Percentiles rank a stretch among this genome's conserved stretches.
phyloP scores from a whole-genome alignment of 2,113 vertebrate genomes.

The Oplegnathus fasciatus region DNA sequence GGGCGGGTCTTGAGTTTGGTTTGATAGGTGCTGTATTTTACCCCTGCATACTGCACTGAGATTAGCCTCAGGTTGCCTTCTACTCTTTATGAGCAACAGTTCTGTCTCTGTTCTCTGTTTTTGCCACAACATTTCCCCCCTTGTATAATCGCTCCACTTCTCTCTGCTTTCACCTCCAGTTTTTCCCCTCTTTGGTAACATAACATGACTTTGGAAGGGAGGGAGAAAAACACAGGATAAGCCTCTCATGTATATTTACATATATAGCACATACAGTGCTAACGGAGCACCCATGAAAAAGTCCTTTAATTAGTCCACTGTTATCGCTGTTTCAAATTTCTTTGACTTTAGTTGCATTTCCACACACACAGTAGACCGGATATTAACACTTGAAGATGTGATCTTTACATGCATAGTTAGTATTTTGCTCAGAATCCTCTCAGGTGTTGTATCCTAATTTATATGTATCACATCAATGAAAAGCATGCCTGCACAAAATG shows the following conservation, averaged over 20 bases:
- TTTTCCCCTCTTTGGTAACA: background rate
- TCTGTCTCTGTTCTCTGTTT: background rate
- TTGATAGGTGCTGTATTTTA: conserved; percentile 4
- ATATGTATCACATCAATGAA: background rate
- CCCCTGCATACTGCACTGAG: background rate
- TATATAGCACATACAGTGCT: background rate
- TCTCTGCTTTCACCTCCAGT: background rate
- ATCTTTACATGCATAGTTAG: background rate
- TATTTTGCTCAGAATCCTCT: background rate
- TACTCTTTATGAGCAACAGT: background rate
- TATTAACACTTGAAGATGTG: background rate
- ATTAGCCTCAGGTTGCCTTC: background rate
- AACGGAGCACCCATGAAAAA: background rate
- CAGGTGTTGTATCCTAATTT: background rate
- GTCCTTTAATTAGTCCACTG: background rate
- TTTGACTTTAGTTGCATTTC: too few relatives aligned
- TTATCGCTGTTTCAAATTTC: background rate
- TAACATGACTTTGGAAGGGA: background rate
- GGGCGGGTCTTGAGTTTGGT: background rate
- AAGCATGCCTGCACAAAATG: background rate
- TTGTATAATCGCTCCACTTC: background rate
- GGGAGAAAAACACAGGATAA: background rate
- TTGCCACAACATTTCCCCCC: background rate
- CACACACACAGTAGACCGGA: background rate
- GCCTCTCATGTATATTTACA: background rate